Evolutionary conservation across 2,113 vertebrate species (phyloP).

Genomic region (Ceyx margarethae): DNA sequence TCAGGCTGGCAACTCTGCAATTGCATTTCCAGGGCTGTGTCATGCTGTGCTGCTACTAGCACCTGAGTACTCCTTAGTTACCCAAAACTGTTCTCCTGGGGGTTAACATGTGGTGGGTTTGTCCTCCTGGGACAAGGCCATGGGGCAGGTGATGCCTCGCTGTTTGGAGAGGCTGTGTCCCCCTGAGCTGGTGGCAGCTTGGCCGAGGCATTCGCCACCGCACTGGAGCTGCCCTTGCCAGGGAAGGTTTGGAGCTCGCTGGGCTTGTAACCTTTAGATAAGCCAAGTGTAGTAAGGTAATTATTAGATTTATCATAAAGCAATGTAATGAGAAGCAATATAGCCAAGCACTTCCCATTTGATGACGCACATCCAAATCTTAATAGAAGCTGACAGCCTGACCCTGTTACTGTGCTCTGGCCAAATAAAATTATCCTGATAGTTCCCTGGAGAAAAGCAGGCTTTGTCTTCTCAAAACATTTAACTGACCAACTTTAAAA

Average conservation of each 20-base stretch:
- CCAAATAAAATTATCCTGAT: slow-evolving; percentile 28
- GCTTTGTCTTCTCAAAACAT: slow-evolving; percentile 7
- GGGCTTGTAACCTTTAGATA: neutral
- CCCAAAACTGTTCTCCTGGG: neutral
- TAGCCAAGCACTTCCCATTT: neutral
- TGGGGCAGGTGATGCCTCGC: rapidly evolving
- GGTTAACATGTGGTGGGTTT: rapidly evolving
- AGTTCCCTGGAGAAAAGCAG: slow-evolving; percentile 7
- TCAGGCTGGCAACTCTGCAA: neutral
- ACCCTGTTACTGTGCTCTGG: neutral
- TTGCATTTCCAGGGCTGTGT: neutral
- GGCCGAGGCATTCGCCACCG: rapidly evolving
- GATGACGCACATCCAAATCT: neutral
- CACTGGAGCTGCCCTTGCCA: neutral
- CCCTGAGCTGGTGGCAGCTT: neutral
- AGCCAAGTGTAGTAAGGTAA: neutral
- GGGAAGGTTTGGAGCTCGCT: neutral
- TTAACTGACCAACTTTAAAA: neutral
- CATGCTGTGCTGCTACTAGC: neutral
- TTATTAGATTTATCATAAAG: slow-evolving; percentile 2
- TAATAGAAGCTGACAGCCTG: slow-evolving; percentile 24
- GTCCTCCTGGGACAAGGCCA: rapidly evolving
- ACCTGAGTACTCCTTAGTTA: neutral
- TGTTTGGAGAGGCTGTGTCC: rapidly evolving
- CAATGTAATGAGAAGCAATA: slow-evolving; percentile 10